A percentile compares a stretch with the other conserved stretches of the same genome.
Conservation (phyloP, 64 coral and sea anemone species). For the Trachythela sp. region DNA sequence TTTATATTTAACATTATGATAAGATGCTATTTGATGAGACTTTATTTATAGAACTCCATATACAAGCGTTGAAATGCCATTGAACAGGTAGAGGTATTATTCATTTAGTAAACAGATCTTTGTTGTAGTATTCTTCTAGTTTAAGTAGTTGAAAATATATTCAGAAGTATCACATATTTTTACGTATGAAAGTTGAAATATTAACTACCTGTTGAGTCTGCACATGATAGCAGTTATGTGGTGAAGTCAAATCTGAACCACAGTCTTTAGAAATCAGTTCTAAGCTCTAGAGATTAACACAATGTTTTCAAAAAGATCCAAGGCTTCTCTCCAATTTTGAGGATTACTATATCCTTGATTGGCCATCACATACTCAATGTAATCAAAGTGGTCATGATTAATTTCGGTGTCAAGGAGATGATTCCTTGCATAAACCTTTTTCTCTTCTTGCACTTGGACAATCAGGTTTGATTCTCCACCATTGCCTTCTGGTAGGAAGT, state of each 20-base stretch:
- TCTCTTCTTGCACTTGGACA: constrained; percentile 15
- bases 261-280: neutral
- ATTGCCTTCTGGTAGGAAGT: constrained; percentile 52
- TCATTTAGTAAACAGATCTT: no score
- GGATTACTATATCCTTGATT: constrained; percentile 24
- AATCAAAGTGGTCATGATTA: constrained; percentile 9
- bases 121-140: no score
- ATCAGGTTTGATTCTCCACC: constrained; percentile 31
- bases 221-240: no score
- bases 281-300: neutral
- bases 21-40: no score
- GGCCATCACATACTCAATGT: constrained; percentile 50
- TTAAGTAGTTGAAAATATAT: neutral
- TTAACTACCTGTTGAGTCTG: no score
- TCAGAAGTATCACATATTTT: neutral
- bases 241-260: no score
- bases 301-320: neutral
- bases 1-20: no score
- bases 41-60: no score
- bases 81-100: no score
- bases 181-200: no score
- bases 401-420: neutral
- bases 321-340: constrained; percentile 44
- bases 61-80: no score
- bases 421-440: constrained; percentile 46